Percentiles rank a stretch among this genome's conserved stretches.
Conservation (phyloP, 2,113 vertebrate genomes). For the Calypte anna region DNA sequence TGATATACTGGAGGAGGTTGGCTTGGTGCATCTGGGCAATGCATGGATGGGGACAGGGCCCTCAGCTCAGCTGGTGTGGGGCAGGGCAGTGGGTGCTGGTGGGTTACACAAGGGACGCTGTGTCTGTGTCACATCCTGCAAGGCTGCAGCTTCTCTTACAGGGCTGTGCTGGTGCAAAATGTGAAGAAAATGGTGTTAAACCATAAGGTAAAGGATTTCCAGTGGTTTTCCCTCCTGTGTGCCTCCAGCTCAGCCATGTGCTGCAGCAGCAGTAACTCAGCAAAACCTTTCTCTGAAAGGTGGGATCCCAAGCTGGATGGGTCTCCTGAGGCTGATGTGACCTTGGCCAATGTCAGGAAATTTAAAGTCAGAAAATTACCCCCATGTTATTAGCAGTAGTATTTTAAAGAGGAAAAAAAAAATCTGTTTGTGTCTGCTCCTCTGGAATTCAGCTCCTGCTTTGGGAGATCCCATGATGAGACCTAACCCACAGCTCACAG, state of each 20-base stretch:
- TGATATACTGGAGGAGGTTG: background rate
- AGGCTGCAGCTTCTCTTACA: background rate
- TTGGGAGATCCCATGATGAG: background rate
- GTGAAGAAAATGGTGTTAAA: background rate
- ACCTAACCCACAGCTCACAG: background rate
- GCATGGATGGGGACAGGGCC: rapidly evolving
- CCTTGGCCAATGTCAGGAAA: background rate
- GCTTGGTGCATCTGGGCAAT: background rate
- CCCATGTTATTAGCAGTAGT: background rate
- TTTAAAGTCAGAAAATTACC: background rate
- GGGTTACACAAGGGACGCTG: background rate
- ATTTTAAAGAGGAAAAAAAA: background rate
- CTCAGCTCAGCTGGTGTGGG: background rate
- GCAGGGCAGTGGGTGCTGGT: background rate
- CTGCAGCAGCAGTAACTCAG: background rate
- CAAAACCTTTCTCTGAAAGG: background rate
- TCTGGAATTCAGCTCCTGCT: background rate
- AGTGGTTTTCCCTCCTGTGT: background rate
- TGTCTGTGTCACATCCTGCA: background rate
- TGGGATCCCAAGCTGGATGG: background rate
- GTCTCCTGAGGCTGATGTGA: background rate
- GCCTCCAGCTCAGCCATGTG: background rate
- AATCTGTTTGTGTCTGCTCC: background rate
- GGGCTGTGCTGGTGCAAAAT: background rate
- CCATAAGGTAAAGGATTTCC: background rate